These are phyloP conservation scores for Sarcophaga rosellei DNA, from an alignment of 2,888 invertebrate species.

Conservation along the genomic window DNA sequence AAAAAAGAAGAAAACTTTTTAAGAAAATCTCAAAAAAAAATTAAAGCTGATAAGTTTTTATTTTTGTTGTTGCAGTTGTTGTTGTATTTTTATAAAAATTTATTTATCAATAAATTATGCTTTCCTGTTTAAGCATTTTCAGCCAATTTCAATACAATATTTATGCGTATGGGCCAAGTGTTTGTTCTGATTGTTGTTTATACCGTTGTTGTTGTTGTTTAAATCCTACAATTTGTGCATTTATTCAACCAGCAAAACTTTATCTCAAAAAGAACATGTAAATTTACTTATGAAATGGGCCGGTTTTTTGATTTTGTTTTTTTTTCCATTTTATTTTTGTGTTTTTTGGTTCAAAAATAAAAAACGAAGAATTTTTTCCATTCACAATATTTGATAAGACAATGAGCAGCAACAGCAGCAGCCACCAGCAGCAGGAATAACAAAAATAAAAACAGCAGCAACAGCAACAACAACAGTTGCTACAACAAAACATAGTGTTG, in stretches of 20 bases:
- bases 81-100: conserved; percentile 49
- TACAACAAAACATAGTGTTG: conserved; percentile 61
- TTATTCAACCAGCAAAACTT: conserved; percentile 64
- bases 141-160: conserved; percentile 60
- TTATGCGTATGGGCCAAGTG: conserved; percentile 15
- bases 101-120: conserved; percentile 69
- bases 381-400: conserved; percentile 68
- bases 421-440: neutral
- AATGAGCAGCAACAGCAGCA: conserved; percentile 13
- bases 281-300: conserved; percentile 72
- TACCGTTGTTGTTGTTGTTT: conserved; percentile 17
- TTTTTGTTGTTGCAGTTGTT: neutral
- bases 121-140: conserved; percentile 69
- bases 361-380: conserved; percentile 23
- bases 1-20: conserved; percentile 2
- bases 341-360: conserved; percentile 12
- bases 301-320: conserved; percentile 65
- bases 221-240: conserved; percentile 60
- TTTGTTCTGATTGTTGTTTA: conserved; percentile 1
- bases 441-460: neutral
- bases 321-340: conserved; percentile 31
- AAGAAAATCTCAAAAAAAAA: conserved; percentile 23
- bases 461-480: neutral
- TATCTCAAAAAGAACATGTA: conserved; percentile 71
- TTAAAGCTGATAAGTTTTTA: conserved; percentile 49